Percentiles rank a stretch among this genome's conserved stretches.
phyloP scores from a whole-genome alignment of 1,140 invertebrate species.

The Pentalonia nigronervosa region DNA sequence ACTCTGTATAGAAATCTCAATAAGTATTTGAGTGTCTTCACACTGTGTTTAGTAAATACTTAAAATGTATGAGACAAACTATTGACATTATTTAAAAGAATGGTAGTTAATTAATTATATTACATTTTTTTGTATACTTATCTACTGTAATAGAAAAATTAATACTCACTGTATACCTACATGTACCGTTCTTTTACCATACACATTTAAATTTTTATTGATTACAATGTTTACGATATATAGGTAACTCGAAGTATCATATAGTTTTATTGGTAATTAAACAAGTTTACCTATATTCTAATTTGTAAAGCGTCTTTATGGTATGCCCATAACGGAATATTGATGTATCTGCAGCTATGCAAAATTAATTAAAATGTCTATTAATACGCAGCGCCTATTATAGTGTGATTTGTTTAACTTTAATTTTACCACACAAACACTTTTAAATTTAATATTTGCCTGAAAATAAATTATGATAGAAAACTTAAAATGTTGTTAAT shows the following conservation, averaged over 20 bases:
- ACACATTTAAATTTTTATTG: neutral
- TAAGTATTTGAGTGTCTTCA: no score
- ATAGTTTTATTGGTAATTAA: constrained; percentile 25
- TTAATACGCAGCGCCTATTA: neutral
- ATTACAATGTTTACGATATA: neutral
- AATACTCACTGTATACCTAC: neutral
- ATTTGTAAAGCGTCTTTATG: neutral
- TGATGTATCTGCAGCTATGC: neutral
- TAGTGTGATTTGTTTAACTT: neutral
- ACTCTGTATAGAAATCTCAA: no score
- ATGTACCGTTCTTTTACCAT: neutral
- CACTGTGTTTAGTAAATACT: neutral
- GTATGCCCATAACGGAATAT: constrained; percentile 3
- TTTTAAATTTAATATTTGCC: neutral
- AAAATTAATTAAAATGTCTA: constrained; percentile 4
- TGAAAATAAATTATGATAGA: neutral
- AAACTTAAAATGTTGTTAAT: neutral
- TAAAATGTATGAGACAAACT: neutral
- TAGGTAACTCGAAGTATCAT: no score
- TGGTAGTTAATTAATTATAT: no score
- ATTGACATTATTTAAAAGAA: neutral
- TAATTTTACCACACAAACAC: neutral
- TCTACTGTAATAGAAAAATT: no score
- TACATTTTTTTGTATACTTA: no score
- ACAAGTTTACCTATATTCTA: neutral